Evolutionary conservation across 2,888 invertebrate species (phyloP), one percentile per base, ranked within the genome.

Genomic region (Hipparchia semele): DNA sequence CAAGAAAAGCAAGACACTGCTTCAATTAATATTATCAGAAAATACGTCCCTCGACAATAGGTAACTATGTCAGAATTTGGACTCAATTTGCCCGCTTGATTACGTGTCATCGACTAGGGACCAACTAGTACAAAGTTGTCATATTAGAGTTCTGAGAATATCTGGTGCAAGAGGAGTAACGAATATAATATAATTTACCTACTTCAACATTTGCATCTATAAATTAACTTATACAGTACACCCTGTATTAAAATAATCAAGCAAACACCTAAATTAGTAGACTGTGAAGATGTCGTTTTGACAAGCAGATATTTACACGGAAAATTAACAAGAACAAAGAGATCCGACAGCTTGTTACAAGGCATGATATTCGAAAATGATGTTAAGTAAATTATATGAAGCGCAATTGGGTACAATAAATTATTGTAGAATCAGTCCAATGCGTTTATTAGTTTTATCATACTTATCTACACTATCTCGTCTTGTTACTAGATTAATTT

Each of bases 61-160:
- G 39, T 39, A 39, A 49, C 23, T 12, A 33, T 64, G 53, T 33
- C 59, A 46, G 72, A 39, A 68, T 68, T 23, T 53, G 64, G 23
- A 65, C 68, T 69, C 59, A 73, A 73, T 65, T 73, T 65, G n/a
- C 53, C 12, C 65, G 51, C 65, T 69, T 45, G 64, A 69, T 73
- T 60, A 65, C 65, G 65, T 73, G 68, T 62, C 69, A 65, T 72
- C 59, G 51, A 6, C 72, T 46, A 46, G 56, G 59, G 56, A 67
- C 56, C 46, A 9, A 49, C n/a, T 56, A 13, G 12, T 6, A 13
- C 0, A 23, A 64, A 62, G n/a, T 13, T 64, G 23, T 46, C 64
- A 49, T 53, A 53, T 6, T 53, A 23, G 23, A 23, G 23, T 39
- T 39, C 39, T 39, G 39, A 7, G 45, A 46, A 61, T n/a, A 61